Percentiles rank a stretch among this genome's conserved stretches.
These are phyloP conservation scores for Melipona quadrifasciata DNA, from an alignment of 1,140 invertebrate species.

Conservation along the genomic window DNA sequence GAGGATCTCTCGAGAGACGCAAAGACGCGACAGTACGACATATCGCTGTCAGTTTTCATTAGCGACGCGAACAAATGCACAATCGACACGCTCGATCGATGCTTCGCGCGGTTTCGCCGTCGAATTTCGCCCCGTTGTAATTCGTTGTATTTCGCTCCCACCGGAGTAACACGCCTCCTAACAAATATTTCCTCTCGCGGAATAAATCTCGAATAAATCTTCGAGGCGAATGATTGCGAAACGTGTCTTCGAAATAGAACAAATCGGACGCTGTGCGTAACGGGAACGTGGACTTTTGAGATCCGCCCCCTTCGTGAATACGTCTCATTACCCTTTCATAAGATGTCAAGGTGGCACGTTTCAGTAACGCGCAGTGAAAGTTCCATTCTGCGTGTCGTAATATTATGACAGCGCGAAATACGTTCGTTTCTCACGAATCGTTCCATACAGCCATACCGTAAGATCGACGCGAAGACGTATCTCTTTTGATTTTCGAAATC, in stretches of 20 bases:
- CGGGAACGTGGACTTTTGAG: not conserved
- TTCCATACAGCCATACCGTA: not conserved
- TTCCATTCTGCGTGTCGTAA: constrained; percentile 34
- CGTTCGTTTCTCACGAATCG: not conserved
- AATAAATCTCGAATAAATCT: not conserved
- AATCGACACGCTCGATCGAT: constrained; percentile 61
- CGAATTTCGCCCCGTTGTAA: not conserved
- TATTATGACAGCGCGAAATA: constrained; percentile 17
- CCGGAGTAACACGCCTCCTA: too few species aligned
- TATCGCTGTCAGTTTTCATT: constrained; percentile 73
- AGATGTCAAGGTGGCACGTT: constrained; percentile 31
- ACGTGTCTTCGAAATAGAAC: not conserved
- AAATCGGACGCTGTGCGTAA: not conserved
- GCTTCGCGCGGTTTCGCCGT: not conserved
- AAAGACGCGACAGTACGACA: constrained; percentile 63
- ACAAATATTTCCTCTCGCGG: not conserved
- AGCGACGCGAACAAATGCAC: constrained; percentile 60
- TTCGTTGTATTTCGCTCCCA: too few species aligned
- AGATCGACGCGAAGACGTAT: not conserved
- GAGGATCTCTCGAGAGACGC: constrained; percentile 54
- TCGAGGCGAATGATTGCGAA: not conserved
- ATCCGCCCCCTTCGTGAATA: constrained; percentile 32
- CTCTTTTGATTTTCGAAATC: not conserved
- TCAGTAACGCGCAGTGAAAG: constrained; percentile 27
- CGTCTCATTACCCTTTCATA: constrained; percentile 52